Conservation (phyloP, 2,797 vertebrate species). For the Clarias laeviceps region DNA sequence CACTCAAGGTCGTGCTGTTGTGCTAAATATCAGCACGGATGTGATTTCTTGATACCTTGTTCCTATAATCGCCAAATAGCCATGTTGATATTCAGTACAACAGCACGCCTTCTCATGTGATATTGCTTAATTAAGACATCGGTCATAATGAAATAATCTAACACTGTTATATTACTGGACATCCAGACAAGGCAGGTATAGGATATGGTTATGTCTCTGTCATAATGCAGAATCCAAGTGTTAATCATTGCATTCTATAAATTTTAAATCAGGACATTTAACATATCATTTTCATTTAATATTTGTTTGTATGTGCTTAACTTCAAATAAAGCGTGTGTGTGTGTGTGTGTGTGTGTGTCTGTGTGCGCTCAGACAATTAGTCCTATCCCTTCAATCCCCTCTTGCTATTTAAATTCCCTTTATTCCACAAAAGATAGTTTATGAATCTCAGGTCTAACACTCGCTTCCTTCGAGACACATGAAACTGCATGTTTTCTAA, state of each 20-base stretch:
- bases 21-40: no score
- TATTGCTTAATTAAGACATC: no score
- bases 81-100: no score
- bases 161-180: neutral
- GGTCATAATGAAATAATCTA: no score
- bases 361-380: neutral
- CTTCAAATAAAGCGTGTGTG: neutral
- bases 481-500: conserved; percentile 6
- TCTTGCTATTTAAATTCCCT: neutral
- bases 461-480: neutral
- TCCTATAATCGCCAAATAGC: no score
- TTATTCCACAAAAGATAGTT: neutral
- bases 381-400: neutral
- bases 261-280: neutral
- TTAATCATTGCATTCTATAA: neutral
- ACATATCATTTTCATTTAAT: neutral
- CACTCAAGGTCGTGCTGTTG: no score
- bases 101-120: no score
- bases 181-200: neutral
- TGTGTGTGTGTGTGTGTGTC: no score
- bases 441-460: neutral
- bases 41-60: no score
- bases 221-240: neutral
- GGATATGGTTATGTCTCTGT: neutral
- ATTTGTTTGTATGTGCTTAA: neutral